Percentiles rank a stretch among this genome's conserved stretches.
Conservation (phyloP, 2,888 invertebrate genomes). For the Girardia tigrina region DNA sequence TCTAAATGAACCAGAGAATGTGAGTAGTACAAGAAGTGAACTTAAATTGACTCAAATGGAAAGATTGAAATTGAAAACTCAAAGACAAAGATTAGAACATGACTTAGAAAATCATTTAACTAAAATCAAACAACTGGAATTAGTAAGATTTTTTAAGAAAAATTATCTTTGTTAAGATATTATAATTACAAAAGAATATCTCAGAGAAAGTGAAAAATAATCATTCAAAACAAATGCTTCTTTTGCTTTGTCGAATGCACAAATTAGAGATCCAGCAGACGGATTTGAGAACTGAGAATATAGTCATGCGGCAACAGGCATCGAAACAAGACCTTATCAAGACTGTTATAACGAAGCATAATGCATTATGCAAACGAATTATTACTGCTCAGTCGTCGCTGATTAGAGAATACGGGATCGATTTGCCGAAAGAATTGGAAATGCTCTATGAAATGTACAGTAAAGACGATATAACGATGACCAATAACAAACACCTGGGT, state of each 20-base stretch:
- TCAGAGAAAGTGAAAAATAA: conserved; percentile 70
- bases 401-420: conserved; percentile 57
- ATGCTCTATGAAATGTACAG: conserved; percentile 45
- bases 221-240: conserved; percentile 74
- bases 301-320: conserved; percentile 72
- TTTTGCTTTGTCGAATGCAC: conserved; percentile 75
- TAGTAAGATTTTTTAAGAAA: conserved; percentile 38
- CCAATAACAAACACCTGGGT: background rate
- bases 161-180: conserved; percentile 37
- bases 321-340: conserved; percentile 69
- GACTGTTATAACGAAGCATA: conserved; percentile 67
- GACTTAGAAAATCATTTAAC: conserved; percentile 68
- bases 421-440: conserved; percentile 43
- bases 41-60: conserved; percentile 70
- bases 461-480: background rate
- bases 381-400: conserved; percentile 71
- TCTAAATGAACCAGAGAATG: conserved; percentile 53
- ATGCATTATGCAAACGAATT: conserved; percentile 74
- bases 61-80: conserved; percentile 65
- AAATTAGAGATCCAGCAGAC: conserved; percentile 74
- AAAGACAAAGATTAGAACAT: conserved; percentile 64
- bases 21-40: conserved; percentile 70
- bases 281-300: conserved; percentile 70
- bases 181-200: conserved; percentile 58
- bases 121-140: conserved; percentile 66